A percentile compares a stretch with the other conserved stretches of the same genome.
These are phyloP conservation scores for Heterocephalus glaber DNA, from an alignment of 2,113 vertebrate species.

Conservation along the genomic window DNA sequence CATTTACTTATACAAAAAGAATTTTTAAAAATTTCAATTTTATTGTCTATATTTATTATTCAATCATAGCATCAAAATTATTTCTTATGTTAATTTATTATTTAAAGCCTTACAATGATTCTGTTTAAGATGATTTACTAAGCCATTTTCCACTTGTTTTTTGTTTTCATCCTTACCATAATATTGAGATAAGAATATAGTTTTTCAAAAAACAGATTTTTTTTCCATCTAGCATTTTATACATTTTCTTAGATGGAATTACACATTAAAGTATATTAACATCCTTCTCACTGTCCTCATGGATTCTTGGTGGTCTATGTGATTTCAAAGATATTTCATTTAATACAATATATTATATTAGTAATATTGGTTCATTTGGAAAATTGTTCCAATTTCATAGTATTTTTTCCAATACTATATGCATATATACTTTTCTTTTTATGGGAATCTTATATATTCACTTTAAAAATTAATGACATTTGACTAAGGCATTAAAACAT, in stretches of 20 bases:
- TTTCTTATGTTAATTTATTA: neutral
- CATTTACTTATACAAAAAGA: neutral
- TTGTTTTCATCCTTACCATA: neutral
- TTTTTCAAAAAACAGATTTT: no score
- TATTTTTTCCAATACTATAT: neutral
- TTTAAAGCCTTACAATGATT: neutral
- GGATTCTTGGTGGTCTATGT: neutral
- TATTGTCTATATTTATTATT: neutral
- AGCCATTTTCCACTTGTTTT: neutral
- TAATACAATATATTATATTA: neutral
- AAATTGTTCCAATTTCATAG: neutral
- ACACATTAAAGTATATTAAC: neutral
- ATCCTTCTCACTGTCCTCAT: neutral
- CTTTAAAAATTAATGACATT: neutral
- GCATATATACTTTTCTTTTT: neutral
- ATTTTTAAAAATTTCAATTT: neutral
- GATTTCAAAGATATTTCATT: neutral
- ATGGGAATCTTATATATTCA: neutral
- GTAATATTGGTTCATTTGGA: neutral
- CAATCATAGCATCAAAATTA: slow-evolving; percentile 12
- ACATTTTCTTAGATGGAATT: slow-evolving; percentile 6
- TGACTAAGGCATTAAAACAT: neutral
- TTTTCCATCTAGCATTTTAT: neutral
- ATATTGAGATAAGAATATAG: neutral
- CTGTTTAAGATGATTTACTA: neutral